These are phyloP conservation scores for Mesopsocus fuscifrons DNA, from an alignment of 2,888 invertebrate genomes.

Conservation along the genomic window DNA sequence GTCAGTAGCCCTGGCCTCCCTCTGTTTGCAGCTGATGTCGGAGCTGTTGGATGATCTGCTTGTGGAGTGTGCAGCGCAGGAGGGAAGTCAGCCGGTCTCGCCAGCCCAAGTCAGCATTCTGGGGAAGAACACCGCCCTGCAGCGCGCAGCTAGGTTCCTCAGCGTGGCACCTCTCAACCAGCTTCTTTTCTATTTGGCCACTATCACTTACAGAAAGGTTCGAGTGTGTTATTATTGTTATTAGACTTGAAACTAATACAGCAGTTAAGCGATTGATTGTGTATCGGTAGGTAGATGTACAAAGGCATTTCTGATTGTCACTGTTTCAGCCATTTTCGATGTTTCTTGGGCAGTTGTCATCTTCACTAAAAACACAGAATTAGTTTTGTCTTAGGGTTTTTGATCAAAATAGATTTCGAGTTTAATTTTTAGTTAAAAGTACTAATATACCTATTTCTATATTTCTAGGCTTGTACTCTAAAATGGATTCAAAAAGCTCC, in stretches of 20 bases:
- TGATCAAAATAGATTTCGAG: no score
- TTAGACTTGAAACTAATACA: neutral
- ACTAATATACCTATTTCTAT: no score
- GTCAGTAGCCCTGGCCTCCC: slow-evolving; percentile 73
- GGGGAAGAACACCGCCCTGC: slow-evolving; percentile 43
- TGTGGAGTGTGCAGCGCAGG: slow-evolving; percentile 39
- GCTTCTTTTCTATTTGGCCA: slow-evolving; percentile 71
- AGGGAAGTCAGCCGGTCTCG: slow-evolving; percentile 21
- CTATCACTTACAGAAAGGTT: slow-evolving; percentile 77
- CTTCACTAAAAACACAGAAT: no score
- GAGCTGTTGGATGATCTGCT: slow-evolving; percentile 58
- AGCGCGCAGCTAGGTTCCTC: slow-evolving; percentile 48
- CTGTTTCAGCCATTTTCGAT: neutral
- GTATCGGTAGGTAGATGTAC: neutral
- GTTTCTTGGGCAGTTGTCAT: no score
- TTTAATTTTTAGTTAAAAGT: no score
- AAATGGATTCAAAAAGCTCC: slow-evolving; percentile 67
- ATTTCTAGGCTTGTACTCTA: slow-evolving; percentile 47
- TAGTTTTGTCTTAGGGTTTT: no score
- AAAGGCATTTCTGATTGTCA: neutral
- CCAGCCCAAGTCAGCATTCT: slow-evolving; percentile 44
- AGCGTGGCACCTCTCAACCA: slow-evolving; percentile 56
- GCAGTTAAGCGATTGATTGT: neutral
- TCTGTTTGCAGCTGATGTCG: slow-evolving; percentile 57
- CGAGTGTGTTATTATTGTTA: no score